These are phyloP conservation scores for Neogobius melanostomus DNA, from an alignment of 2,113 vertebrate genomes.

Conservation along the genomic window DNA sequence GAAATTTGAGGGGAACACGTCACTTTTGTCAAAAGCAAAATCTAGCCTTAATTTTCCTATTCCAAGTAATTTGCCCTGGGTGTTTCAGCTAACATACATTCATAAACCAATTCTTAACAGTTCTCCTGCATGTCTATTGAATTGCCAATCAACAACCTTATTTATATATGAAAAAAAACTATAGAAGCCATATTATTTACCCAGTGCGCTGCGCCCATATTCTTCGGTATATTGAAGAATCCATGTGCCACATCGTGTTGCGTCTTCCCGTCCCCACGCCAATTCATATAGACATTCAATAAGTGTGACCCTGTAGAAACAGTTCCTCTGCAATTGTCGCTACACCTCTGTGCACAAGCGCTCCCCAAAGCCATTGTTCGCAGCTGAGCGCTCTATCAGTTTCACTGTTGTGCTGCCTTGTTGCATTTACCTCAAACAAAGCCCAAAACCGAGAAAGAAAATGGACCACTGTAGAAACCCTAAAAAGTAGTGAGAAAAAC, in stretches of 20 bases:
- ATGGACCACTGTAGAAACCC: constrained; percentile 30
- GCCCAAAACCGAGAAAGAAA: constrained; percentile 30
- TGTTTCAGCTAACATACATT: too few species aligned
- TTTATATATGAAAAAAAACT: background rate
- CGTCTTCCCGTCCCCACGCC: constrained; percentile 5
- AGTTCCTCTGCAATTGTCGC: constrained; percentile 26
- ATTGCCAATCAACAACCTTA: background rate
- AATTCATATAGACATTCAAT: constrained; percentile 37
- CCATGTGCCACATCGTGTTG: background rate
- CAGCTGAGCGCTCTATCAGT: constrained; percentile 44
- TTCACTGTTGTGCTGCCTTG: constrained; percentile 62
- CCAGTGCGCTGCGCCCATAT: background rate
- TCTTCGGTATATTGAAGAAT: background rate
- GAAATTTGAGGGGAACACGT: too few species aligned
- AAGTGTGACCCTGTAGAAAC: constrained; percentile 21
- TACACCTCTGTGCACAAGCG: constrained; percentile 31
- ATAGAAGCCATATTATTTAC: background rate
- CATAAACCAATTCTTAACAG: too few species aligned
- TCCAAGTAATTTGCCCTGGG: too few species aligned
- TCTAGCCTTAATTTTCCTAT: too few species aligned
- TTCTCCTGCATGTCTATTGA: too few species aligned
- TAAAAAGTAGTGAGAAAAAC: constrained; percentile 16
- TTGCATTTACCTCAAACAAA: constrained; percentile 57
- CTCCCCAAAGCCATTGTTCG: constrained; percentile 38
- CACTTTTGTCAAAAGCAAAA: too few species aligned